phyloP scores from a whole-genome alignment of 2,888 invertebrate species.

The Protophormia terraenovae region DNA sequence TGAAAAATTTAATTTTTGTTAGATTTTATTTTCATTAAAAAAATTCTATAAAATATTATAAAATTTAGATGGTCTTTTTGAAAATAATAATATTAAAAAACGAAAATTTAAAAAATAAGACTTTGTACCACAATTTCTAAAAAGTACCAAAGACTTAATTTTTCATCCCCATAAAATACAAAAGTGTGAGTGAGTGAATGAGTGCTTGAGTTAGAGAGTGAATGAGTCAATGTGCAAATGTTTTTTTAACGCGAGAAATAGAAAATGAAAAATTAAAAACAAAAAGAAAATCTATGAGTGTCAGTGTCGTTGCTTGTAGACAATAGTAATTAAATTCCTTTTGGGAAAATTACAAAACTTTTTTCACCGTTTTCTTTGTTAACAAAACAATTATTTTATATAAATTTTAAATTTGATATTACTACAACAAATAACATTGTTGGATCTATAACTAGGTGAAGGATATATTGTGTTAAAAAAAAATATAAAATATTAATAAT shows the following conservation, averaged over 20 bases:
- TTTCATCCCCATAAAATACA: conserved; percentile 24
- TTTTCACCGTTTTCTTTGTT: conserved; percentile 29
- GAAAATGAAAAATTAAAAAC: conserved; percentile 28
- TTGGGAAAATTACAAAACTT: conserved; percentile 62
- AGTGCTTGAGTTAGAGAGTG: conserved; percentile 28
- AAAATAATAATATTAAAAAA: neutral
- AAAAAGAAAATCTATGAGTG: conserved; percentile 47
- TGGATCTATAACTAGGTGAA: conserved; percentile 36
- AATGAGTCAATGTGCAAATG: conserved; percentile 38
- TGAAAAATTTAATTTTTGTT: too few relatives aligned
- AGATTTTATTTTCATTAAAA: too few relatives aligned
- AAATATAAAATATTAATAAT: neutral
- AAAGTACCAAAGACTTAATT: conserved; percentile 25
- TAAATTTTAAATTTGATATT: neutral
- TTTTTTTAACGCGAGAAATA: conserved; percentile 30
- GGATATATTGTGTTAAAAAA: conserved; percentile 20
- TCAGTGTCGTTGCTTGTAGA: conserved; percentile 66
- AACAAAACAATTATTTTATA: conserved; percentile 42
- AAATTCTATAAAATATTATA: too few relatives aligned
- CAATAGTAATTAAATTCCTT: conserved; percentile 66
- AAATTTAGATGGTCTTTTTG: too few relatives aligned
- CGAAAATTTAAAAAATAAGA: neutral
- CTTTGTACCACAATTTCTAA: neutral
- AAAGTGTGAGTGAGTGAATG: conserved; percentile 39
- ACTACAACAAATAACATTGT: neutral